Evolutionary conservation across 2,888 invertebrate species (phyloP).

Genomic region (Orchesella flavescens): DNA sequence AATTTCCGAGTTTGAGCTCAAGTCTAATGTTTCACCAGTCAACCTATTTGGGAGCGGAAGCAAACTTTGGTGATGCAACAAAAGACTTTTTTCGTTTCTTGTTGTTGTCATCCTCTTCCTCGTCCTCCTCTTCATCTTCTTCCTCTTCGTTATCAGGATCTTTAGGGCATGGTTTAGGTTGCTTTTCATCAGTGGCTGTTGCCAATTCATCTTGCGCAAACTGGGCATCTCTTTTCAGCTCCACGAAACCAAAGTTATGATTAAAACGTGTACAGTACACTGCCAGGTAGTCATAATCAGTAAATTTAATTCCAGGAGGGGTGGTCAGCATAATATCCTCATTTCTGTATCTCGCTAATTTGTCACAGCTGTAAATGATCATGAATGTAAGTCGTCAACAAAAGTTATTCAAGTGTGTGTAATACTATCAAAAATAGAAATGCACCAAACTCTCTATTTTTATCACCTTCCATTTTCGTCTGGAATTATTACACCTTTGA

Average conservation of each 20-base stretch:
- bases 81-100: constrained; percentile 1
- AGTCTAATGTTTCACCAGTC: not conserved
- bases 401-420: not conserved
- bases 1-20: not conserved
- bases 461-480: constrained; percentile 68
- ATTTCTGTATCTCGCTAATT: constrained; percentile 88
- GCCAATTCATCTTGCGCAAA: not conserved
- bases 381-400: not conserved
- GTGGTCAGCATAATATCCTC: constrained; percentile 92
- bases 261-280: constrained; percentile 91
- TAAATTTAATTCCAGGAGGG: constrained; percentile 87
- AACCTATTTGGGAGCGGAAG: too few species aligned
- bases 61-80: not conserved
- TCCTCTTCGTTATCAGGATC: constrained; percentile 41
- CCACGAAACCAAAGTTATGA: constrained; percentile 92
- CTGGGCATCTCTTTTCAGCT: constrained; percentile 88
- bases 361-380: constrained; percentile 80
- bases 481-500: constrained; percentile 64
- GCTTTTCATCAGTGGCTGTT: not conserved
- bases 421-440: not conserved
- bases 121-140: constrained; percentile 41
- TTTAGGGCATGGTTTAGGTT: constrained; percentile 38
- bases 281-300: constrained; percentile 92
- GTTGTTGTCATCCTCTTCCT: constrained; percentile 7
- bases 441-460: not conserved